phyloP scores from a whole-genome alignment of 2,888 invertebrate species.

The Digitonthophagus gazella region DNA sequence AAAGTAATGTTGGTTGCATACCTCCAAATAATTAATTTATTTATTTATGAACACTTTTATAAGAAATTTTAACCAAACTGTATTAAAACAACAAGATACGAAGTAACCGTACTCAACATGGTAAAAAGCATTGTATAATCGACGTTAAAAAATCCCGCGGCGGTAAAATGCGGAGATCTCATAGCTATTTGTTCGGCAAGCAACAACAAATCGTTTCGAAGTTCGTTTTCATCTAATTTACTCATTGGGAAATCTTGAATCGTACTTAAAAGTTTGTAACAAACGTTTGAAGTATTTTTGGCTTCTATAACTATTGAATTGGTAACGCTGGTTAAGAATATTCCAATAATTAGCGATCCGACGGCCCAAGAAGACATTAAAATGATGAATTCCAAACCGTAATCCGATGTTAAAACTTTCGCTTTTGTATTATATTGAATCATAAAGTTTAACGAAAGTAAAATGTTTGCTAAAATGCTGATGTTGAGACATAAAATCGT shows the following conservation, averaged over 20 bases:
- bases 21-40: too few species aligned
- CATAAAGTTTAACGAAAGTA: constrained; percentile 22
- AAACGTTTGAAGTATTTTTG: constrained; percentile 16
- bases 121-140: constrained; percentile 27
- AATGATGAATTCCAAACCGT: constrained; percentile 11
- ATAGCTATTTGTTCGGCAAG: constrained; percentile 22
- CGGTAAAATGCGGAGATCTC: constrained; percentile 20
- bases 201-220: constrained; percentile 22
- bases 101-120: constrained; percentile 25
- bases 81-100: constrained; percentile 24
- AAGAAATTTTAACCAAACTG: constrained; percentile 23
- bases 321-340: constrained; percentile 17
- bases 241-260: constrained; percentile 2
- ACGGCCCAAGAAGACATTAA: constrained; percentile 20
- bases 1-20: too few species aligned
- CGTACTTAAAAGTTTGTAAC: constrained; percentile 17
- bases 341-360: constrained; percentile 19
- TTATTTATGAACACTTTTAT: too few species aligned
- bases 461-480: constrained; percentile 21
- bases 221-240: constrained; percentile 14
- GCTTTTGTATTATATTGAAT: constrained; percentile 20
- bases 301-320: constrained; percentile 18
- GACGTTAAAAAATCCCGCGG: constrained; percentile 26
- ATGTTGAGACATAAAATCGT: constrained; percentile 20
- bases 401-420: constrained; percentile 12